Conservation (phyloP, 2,797 vertebrate species). For the Moxostoma hubbsi region DNA sequence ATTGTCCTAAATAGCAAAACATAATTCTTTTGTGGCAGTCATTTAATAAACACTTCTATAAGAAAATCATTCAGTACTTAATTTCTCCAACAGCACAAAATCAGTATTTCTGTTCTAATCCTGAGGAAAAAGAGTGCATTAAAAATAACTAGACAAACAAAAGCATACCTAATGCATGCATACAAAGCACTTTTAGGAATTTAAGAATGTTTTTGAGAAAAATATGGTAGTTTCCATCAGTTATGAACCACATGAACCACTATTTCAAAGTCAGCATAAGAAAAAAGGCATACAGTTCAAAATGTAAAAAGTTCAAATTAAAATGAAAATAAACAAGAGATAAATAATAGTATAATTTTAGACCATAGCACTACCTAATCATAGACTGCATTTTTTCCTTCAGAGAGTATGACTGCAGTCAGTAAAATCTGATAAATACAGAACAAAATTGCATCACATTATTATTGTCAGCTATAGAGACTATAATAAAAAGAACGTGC, state of each 20-base stretch:
- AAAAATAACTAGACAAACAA: background rate
- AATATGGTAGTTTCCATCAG: background rate
- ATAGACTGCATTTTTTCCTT: background rate
- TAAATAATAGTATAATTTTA: background rate
- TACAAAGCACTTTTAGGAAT: background rate
- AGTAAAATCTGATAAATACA: background rate
- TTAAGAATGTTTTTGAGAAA: no score
- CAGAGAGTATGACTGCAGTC: background rate
- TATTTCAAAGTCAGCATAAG: slow-evolving; percentile 1
- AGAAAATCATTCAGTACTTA: slow-evolving; percentile 5
- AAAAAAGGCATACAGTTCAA: background rate
- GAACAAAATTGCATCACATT: background rate
- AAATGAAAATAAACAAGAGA: background rate
- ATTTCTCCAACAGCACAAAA: background rate
- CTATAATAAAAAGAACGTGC: background rate
- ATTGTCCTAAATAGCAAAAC: slow-evolving; percentile 34
- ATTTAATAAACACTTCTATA: background rate
- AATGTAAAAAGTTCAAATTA: background rate
- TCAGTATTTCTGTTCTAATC: background rate
- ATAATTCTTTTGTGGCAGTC: background rate
- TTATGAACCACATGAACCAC: background rate
- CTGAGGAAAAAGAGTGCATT: background rate
- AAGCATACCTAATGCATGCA: background rate
- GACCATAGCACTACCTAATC: no score
- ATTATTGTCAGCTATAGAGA: slow-evolving; percentile 6